These are phyloP conservation scores for Vulpes lagopus DNA, from an alignment of 2,113 vertebrate genomes.

Conservation along the genomic window DNA sequence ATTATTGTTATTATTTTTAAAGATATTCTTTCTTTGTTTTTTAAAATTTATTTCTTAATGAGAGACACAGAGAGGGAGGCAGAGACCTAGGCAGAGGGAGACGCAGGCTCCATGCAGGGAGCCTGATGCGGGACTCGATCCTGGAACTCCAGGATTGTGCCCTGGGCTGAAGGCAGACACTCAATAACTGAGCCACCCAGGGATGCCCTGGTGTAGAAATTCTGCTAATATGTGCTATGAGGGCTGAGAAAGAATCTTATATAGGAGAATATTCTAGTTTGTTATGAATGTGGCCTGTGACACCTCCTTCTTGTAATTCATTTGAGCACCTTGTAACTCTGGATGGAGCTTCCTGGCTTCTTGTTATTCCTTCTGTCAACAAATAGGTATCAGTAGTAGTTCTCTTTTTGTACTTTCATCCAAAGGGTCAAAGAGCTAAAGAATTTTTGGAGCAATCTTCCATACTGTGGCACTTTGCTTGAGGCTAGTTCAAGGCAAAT, in stretches of 20 bases:
- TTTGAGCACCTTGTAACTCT: slow-evolving; percentile 34
- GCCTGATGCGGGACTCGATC: too few species aligned
- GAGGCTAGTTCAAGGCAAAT: slow-evolving; percentile 26
- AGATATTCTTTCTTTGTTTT: too few species aligned
- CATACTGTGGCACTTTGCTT: slow-evolving; percentile 1
- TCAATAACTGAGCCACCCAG: too few species aligned
- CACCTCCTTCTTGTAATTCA: slow-evolving; percentile 41
- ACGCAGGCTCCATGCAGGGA: too few species aligned
- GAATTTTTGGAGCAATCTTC: slow-evolving; percentile 11
- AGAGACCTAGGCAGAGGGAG: too few species aligned
- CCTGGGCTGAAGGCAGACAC: too few species aligned
- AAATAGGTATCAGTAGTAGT: neutral
- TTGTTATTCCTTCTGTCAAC: neutral
- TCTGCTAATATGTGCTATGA: neutral
- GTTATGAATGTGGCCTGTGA: neutral
- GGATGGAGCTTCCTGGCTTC: neutral
- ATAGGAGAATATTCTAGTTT: slow-evolving; percentile 11
- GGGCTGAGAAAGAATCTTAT: neutral
- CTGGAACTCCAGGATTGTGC: too few species aligned
- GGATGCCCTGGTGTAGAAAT: neutral
- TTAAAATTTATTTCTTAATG: too few species aligned
- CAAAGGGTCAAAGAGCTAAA: neutral
- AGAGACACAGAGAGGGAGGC: too few species aligned
- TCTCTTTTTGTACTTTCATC: neutral
- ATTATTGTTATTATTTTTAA: too few species aligned